phyloP scores from a whole-genome alignment of 1,140 invertebrate genomes.

The Cotesia typhae region DNA sequence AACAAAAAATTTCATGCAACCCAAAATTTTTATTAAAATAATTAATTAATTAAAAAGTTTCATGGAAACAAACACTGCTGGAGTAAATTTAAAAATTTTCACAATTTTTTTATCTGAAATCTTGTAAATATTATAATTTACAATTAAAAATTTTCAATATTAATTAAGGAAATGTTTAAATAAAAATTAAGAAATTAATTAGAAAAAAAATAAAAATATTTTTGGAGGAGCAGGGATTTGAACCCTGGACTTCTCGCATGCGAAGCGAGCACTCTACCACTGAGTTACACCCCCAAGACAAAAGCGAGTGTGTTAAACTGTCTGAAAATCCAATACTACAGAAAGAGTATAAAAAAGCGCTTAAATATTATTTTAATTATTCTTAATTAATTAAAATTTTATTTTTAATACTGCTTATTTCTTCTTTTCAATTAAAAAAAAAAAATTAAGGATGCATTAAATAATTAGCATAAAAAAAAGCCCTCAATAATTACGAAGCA shows the following conservation, averaged over 20 bases:
- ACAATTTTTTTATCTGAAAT: no score
- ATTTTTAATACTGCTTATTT: neutral
- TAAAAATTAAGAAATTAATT: neutral
- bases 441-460: neutral
- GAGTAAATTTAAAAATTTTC: no score
- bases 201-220: slow-evolving; percentile 25
- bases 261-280: slow-evolving; percentile 82
- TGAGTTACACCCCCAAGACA: slow-evolving; percentile 74
- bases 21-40: no score
- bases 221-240: slow-evolving; percentile 74
- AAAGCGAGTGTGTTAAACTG: neutral
- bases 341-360: neutral
- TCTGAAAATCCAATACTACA: neutral
- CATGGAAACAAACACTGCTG: no score
- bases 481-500: neutral
- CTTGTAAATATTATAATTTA: no score
- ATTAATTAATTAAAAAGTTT: no score
- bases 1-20: no score
- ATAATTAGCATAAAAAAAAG: no score
- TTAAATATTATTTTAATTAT: neutral
- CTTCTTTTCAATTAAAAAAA: slow-evolving; percentile 3
- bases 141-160: no score
- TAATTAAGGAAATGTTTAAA: neutral
- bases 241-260: slow-evolving; percentile 81
- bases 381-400: neutral